Evolutionary conservation across 2,113 vertebrate species (phyloP), one percentile per base, ranked within the genome.

Genomic region (Vulpes lagopus): DNA sequence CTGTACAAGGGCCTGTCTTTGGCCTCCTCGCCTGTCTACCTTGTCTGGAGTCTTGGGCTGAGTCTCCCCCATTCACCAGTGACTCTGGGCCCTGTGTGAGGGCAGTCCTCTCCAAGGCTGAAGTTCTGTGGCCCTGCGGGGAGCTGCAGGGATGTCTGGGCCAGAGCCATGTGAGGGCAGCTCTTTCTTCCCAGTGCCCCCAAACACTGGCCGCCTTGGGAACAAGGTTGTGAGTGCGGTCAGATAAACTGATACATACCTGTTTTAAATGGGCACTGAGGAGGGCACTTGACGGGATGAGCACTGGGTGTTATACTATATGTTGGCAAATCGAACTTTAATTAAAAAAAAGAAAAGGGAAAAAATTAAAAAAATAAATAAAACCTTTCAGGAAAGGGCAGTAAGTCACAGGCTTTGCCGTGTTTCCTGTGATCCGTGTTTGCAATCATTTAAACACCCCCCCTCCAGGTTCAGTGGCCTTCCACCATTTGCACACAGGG

Each of bases 1-100:
- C 10, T 57, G 20, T n/a, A 4, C 0, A 0, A 30, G 30, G 22
- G 32, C 11, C 23, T 14, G 30, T 11, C 73, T 32, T 16, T 23
- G 43, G 22, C 11, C 49, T 80, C 65, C 8, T 92, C 17, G 7
- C 16, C 16, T 2, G 11, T 27, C 71, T 20, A 8, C 20, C 59
- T 32, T 25, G 11, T 19, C 60, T 0, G 17, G 23, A 3, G 14
- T 25, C 71, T 2, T 2, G 35, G 71, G 71, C 38, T 43, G 71
- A 22, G 71, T 43, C 71, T 43, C 38, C 71, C 38, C 23, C 5
- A 5, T 43, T 1, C 43, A 43, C 43, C 3, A 0, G 80, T 14
- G 53, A 23, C 59, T 49, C 91, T 69, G 59, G 30, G 91, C 32
- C 60, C 16, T 3, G 16, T 25, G 23, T 69, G 67, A 82, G 19